Conservation (phyloP, 1,140 invertebrate species). For the Zaprionus capensis region DNA sequence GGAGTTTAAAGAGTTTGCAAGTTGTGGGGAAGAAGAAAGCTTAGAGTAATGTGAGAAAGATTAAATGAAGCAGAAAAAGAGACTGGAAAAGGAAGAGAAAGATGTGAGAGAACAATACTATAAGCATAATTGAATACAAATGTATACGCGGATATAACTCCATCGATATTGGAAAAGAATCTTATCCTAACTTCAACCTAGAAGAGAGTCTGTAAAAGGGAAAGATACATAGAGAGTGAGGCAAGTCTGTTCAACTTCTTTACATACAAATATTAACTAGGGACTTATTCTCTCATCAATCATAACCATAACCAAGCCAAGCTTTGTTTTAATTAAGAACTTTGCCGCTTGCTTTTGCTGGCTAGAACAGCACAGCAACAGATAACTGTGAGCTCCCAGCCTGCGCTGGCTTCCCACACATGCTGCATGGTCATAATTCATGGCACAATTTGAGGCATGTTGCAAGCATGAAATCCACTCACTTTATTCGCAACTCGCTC, state of each 20-base stretch:
- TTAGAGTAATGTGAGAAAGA: not conserved
- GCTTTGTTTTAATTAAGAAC: not conserved
- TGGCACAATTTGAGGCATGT: constrained; percentile 16
- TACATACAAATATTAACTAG: no score
- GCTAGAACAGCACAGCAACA: not conserved
- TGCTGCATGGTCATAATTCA: not conserved
- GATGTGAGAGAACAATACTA: not conserved
- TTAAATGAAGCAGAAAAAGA: not conserved
- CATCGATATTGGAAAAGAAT: no score
- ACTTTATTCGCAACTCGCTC: constrained; percentile 35
- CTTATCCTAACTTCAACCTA: no score
- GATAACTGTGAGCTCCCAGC: not conserved
- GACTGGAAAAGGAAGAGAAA: not conserved
- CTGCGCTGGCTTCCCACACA: not conserved
- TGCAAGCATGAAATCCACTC: constrained; percentile 23
- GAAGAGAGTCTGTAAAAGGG: no score
- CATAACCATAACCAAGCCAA: not conserved
- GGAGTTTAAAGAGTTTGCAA: not conserved
- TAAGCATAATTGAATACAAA: no score
- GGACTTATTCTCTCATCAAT: not conserved
- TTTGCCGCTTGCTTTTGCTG: not conserved
- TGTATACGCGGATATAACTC: no score
- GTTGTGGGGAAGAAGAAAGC: not conserved
- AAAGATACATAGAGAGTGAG: no score
- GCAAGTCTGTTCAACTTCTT: no score